Base-by-base conservation (phyloP, 2,888 invertebrate species). In the Cheilosia grossa region DNA sequence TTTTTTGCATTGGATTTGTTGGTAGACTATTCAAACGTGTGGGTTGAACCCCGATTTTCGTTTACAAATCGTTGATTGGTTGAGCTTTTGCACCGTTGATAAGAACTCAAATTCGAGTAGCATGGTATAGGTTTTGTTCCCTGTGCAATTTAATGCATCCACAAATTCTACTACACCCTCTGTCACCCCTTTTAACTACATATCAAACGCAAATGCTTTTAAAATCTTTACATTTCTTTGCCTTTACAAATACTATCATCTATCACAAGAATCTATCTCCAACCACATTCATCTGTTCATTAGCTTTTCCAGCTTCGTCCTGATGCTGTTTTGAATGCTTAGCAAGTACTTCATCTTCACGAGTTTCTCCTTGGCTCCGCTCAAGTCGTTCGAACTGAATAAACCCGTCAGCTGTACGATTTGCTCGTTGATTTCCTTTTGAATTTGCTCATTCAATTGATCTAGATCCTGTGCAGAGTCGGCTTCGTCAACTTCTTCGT, bases 321-420 rank as follows among this genome's bases (percentile, higher is more conserved):
- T 97, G 85, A 98, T 95, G 92, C 96, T 96, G 44, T 92, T 93
- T 82, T 95, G 94, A 89, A 98, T 94, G 90, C 96, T 97, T 17
- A 94, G 93, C 89, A 95, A 97, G 93, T 98, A 98, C 90, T 97
- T 97, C 94, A 98, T 95, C 91, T 94, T 93, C 53, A 95, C 93
- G 24, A 98, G 92, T 70, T 94, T 91, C 70, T 92, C 90, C 88
- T 95, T 95, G 0, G 97, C 97, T 87, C 90, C 91, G 7, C 93
- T 92, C 77, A 96, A 91, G 33, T 93, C 92, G 78, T 93, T 93
- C 1, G 74, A 79, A 1, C 83, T 80, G 56, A 91, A 91, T 3
- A 95, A 94, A 24, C 90, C 89, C 1, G 95, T 94, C 13, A 97
- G 91, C 88, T 95, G 91, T 56, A 92, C 92, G 33, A 93, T 92